Conservation (phyloP, 1,140 invertebrate species). For the Camponotus vicinus region DNA sequence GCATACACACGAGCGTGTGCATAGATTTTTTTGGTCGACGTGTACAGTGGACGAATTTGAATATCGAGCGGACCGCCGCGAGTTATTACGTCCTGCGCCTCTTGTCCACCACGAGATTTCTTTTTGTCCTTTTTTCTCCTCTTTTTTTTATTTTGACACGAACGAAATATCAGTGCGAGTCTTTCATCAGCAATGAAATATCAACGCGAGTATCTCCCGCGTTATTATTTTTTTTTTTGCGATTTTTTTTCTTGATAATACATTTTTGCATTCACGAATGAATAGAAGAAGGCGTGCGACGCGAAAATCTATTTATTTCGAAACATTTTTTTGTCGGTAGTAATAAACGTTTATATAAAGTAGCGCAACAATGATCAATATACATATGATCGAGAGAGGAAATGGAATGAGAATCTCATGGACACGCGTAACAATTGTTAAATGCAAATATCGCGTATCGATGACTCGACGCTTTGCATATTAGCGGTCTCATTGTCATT, state of each 20-base stretch:
- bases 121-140: constrained; percentile 24
- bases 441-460: constrained; percentile 67
- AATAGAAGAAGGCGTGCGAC: not conserved
- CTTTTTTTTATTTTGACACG: constrained; percentile 48
- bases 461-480: constrained; percentile 41
- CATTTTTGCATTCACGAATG: not conserved
- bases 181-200: constrained; percentile 25
- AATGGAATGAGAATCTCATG: constrained; percentile 30
- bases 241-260: not conserved
- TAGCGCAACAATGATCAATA: constrained; percentile 57
- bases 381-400: constrained; percentile 10
- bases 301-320: not conserved
- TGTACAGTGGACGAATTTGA: constrained; percentile 66
- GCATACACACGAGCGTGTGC: constrained; percentile 31
- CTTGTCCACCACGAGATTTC: constrained; percentile 34
- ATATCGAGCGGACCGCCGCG: constrained; percentile 64
- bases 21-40: constrained; percentile 52
- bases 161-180: constrained; percentile 25
- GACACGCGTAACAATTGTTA: constrained; percentile 62
- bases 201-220: constrained; percentile 7
- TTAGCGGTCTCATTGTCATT: constrained; percentile 47
- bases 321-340: not conserved
- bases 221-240: not conserved
- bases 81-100: constrained; percentile 67
- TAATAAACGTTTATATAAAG: constrained; percentile 37